Conservation (phyloP, 2,113 vertebrate genomes). For the Paralichthys olivaceus region DNA sequence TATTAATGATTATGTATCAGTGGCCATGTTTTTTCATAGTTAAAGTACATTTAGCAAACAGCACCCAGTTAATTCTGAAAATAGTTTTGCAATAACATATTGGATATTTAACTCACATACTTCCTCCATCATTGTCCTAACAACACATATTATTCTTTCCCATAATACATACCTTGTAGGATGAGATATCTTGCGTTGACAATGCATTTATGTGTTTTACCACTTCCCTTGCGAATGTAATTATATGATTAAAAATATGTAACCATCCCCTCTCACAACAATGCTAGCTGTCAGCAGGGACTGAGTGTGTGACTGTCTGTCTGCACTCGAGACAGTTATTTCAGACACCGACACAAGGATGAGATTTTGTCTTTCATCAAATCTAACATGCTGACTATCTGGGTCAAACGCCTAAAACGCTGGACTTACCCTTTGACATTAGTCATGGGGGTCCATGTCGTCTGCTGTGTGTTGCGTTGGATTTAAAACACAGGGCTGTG, state of each 20-base stretch:
- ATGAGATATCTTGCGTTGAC: not conserved
- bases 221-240: conserved; percentile 19
- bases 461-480: not conserved
- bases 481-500: not conserved
- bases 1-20: no score
- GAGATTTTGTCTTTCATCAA: conserved; percentile 8
- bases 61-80: no score
- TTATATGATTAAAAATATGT: conserved; percentile 50
- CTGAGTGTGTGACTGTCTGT: conserved; percentile 33
- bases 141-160: not conserved
- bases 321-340: conserved; percentile 44
- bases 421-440: not conserved
- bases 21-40: no score
- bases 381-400: not conserved
- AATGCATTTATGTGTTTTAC: conserved; percentile 13
- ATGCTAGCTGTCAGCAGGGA: conserved; percentile 51
- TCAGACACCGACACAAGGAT: conserved; percentile 30
- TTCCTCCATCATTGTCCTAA: not conserved
- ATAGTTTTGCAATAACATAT: no score
- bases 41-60: no score
- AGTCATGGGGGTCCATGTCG: not conserved
- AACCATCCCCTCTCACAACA: conserved; percentile 45
- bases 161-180: not conserved
- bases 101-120: not conserved
- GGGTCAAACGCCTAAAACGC: conserved; percentile 1